Percentiles rank a stretch among this genome's conserved stretches.
Evolutionary conservation across 2,113 vertebrate genomes (phyloP).

Genomic region (Poecilia latipinna): DNA sequence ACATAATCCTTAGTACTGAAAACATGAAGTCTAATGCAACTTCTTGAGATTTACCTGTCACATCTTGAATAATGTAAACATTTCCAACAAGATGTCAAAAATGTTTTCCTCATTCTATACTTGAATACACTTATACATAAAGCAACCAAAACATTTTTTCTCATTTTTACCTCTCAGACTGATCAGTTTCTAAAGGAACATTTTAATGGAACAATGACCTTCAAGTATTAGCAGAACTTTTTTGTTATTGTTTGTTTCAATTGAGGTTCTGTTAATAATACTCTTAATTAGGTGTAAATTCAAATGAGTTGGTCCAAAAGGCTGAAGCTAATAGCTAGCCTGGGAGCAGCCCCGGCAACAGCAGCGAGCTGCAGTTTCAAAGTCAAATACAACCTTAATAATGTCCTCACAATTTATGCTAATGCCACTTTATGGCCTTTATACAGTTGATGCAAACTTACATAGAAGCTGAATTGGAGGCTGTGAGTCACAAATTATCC

Average conservation of each 20-base stretch:
- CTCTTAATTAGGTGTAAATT: too few relatives aligned
- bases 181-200: background rate
- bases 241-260: background rate
- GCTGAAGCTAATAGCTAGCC: background rate
- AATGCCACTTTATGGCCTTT: background rate
- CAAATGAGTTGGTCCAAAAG: too few relatives aligned
- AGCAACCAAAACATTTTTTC: background rate
- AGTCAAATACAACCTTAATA: background rate
- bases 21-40: background rate
- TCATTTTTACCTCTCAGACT: background rate
- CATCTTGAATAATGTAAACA: background rate
- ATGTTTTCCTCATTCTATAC: too few relatives aligned
- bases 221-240: background rate
- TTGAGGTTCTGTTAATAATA: too few relatives aligned
- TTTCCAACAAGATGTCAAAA: too few relatives aligned
- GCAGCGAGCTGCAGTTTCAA: background rate
- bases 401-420: background rate
- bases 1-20: too few relatives aligned
- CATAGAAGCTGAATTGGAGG: background rate
- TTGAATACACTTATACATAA: background rate
- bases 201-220: background rate
- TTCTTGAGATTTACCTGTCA: background rate
- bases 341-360: too few relatives aligned
- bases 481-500: background rate
- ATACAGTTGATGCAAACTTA: background rate